These are phyloP conservation scores for Trogon surrucura DNA, from an alignment of 2,113 vertebrate genomes.

Conservation along the genomic window DNA sequence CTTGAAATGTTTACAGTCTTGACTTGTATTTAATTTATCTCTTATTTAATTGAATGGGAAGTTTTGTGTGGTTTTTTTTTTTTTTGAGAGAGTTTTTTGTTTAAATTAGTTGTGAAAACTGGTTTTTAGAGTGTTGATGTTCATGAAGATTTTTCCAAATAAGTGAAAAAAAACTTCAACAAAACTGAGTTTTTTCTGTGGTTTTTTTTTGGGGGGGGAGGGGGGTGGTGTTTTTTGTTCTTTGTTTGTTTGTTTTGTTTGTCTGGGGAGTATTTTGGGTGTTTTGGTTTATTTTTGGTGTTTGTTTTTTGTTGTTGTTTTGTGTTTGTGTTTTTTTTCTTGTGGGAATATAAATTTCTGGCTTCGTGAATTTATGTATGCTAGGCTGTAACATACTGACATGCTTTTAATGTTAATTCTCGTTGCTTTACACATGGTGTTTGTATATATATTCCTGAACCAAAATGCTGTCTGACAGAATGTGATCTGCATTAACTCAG, in stretches of 20 bases:
- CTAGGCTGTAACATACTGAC: conserved; percentile 18
- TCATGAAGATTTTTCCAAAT: background rate
- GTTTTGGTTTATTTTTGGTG: background rate
- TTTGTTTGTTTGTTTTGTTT: no score
- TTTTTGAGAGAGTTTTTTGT: background rate
- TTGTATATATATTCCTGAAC: background rate
- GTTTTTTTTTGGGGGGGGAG: no score
- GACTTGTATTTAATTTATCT: conserved; percentile 16
- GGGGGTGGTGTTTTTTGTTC: no score
- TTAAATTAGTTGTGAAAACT: background rate
- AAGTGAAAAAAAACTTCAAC: background rate
- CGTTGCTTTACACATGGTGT: background rate
- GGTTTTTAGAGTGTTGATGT: background rate
- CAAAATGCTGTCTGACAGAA: background rate
- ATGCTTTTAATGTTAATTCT: background rate
- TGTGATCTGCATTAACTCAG: background rate
- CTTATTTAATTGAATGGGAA: background rate
- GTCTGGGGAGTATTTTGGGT: no score
- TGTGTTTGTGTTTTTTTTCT: no score
- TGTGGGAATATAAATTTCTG: background rate
- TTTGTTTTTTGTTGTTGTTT: no score
- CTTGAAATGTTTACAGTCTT: conserved; percentile 36
- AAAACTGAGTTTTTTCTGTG: background rate
- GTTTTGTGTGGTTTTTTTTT: background rate
- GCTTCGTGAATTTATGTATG: conserved; percentile 25